A percentile compares a stretch with the other conserved stretches of the same genome.
These are phyloP conservation scores for Drosophila subpulchrella DNA, from an alignment of 1,140 invertebrate species.

Conservation along the genomic window DNA sequence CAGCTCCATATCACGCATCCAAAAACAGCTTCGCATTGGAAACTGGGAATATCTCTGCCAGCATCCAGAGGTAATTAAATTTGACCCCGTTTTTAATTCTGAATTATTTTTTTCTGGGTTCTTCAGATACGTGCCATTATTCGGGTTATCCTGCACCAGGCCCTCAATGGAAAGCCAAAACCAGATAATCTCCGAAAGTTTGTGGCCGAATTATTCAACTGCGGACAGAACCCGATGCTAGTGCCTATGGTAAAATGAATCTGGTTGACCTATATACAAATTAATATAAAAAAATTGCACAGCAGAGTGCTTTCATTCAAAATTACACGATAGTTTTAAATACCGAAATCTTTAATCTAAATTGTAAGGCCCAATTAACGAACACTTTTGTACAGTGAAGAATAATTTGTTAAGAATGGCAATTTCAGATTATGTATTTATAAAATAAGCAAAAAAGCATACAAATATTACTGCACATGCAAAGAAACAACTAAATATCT, in stretches of 20 bases:
- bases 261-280: neutral
- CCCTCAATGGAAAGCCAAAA: conserved; percentile 50
- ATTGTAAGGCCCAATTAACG: too few relatives aligned
- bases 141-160: conserved; percentile 59
- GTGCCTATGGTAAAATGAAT: conserved; percentile 48
- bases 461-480: too few relatives aligned
- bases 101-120: fast-evolving
- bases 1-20: conserved; percentile 41
- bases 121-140: conserved; percentile 66
- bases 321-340: neutral
- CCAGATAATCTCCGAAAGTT: conserved; percentile 42
- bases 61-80: conserved; percentile 58
- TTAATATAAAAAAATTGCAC: too few relatives aligned
- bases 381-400: too few relatives aligned
- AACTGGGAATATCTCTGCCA: conserved; percentile 58
- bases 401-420: too few relatives aligned
- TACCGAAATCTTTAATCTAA: too few relatives aligned
- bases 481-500: too few relatives aligned
- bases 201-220: conserved; percentile 59
- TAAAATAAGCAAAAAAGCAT: too few relatives aligned
- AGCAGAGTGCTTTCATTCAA: too few relatives aligned
- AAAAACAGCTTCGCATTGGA: conserved; percentile 52
- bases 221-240: conserved; percentile 40
- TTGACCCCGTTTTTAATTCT: neutral
- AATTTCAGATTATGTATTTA: too few relatives aligned